phyloP scores from a whole-genome alignment of 2,888 invertebrate species.

The Ectemnius continuus region DNA sequence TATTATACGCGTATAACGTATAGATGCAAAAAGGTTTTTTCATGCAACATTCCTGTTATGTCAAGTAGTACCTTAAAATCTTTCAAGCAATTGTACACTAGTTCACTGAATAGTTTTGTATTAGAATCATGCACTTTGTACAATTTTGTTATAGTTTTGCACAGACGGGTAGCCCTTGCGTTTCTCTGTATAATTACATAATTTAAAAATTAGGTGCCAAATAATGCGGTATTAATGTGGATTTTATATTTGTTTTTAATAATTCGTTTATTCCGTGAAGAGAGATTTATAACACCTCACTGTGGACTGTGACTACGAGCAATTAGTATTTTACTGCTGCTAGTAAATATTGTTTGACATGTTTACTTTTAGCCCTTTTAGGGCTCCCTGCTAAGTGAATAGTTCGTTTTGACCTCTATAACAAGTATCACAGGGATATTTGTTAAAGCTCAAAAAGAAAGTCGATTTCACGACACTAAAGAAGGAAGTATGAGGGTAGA shows the following conservation, averaged over 20 bases:
- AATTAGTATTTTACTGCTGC: slow-evolving; percentile 3
- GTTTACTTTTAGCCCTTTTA: background rate
- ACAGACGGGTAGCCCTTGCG: background rate
- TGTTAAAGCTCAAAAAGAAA: slow-evolving; percentile 7
- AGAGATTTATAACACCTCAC: no score
- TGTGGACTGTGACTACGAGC: no score
- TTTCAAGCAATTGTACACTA: no score
- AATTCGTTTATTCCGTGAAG: slow-evolving; percentile 1
- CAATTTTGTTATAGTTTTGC: slow-evolving; percentile 18
- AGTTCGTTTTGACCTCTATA: no score
- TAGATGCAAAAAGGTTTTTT: no score
- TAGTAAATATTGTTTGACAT: slow-evolving; percentile 6
- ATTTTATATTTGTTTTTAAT: slow-evolving; percentile 18
- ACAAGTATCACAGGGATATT: background rate
- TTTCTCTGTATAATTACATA: slow-evolving; percentile 22
- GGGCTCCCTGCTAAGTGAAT: no score
- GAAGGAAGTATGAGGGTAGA: background rate
- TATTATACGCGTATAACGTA: no score
- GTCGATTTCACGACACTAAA: slow-evolving; percentile 3
- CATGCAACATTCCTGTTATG: slow-evolving; percentile 10
- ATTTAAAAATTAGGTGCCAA: slow-evolving; percentile 36
- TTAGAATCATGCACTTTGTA: no score
- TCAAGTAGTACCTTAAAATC: no score
- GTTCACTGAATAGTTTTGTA: no score
- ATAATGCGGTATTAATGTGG: slow-evolving; percentile 32